These are phyloP conservation scores for Tetropium fuscum DNA, from an alignment of 2,888 invertebrate species.

Conservation along the genomic window DNA sequence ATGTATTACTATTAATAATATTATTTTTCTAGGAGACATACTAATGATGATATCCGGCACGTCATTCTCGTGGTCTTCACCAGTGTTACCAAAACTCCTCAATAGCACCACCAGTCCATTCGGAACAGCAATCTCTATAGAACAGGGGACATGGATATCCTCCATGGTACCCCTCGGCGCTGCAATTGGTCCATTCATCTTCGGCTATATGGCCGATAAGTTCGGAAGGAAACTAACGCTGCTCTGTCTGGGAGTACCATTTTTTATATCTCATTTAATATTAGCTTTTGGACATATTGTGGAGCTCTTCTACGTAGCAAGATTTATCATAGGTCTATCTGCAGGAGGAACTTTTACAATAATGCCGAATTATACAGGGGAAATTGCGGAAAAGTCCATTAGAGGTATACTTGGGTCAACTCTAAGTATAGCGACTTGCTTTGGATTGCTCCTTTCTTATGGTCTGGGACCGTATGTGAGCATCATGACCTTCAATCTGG, in stretches of 20 bases:
- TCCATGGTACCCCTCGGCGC: conserved; percentile 67
- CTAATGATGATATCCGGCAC: conserved; percentile 15
- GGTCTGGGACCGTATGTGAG: conserved; percentile 77
- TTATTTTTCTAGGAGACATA: conserved; percentile 12
- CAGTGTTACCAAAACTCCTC: conserved; percentile 8
- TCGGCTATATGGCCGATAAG: conserved; percentile 74
- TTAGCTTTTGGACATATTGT: conserved; percentile 65
- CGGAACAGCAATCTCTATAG: conserved; percentile 47
- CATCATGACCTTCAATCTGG: conserved; percentile 72
- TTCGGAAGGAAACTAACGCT: conserved; percentile 71
- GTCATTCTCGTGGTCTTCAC: conserved; percentile 14
- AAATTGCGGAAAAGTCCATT: conserved; percentile 84
- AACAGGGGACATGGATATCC: conserved; percentile 68
- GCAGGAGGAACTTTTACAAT: conserved; percentile 75
- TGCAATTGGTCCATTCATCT: conserved; percentile 74
- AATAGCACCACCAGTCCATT: conserved; percentile 10
- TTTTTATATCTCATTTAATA: conserved; percentile 76
- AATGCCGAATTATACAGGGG: conserved; percentile 88
- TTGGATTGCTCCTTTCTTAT: conserved; percentile 78
- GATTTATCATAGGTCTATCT: conserved; percentile 10
- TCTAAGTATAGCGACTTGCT: conserved; percentile 78
- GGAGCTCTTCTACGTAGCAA: conserved; percentile 12
- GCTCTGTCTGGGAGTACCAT: conserved; percentile 49
- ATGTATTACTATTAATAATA: too few species aligned
- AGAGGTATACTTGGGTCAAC: conserved; percentile 86